Conservation (phyloP, 2,113 vertebrate species). For the Chaenocephalus aceratus region DNA sequence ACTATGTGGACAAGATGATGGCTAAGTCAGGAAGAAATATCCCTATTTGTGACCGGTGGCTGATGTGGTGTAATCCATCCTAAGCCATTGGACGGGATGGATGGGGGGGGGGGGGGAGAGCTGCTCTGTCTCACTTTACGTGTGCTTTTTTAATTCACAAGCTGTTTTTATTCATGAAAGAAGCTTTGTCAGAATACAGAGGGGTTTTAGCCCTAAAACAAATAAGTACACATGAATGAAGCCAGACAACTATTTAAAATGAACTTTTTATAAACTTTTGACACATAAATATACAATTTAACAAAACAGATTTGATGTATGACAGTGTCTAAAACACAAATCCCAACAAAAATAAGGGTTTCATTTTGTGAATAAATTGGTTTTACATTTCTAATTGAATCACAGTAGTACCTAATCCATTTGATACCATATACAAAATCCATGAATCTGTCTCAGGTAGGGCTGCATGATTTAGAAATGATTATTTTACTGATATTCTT, state of each 20-base stretch:
- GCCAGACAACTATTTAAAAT: not conserved
- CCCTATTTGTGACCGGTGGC: conserved; percentile 54
- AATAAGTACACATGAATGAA: too few relatives aligned
- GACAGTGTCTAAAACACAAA: not conserved
- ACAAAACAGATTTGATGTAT: not conserved
- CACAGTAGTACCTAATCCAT: not conserved
- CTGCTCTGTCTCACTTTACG: conserved; percentile 27
- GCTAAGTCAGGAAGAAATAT: conserved; percentile 68
- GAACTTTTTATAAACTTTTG: not conserved
- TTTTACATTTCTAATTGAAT: too few relatives aligned
- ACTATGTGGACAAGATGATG: conserved; percentile 59
- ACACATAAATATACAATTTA: not conserved
- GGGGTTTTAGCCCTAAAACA: too few relatives aligned
- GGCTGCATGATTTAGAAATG: too few relatives aligned
- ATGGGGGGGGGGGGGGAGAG: conserved; percentile 6
- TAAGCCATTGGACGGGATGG: conserved; percentile 62
- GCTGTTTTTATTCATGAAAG: not conserved
- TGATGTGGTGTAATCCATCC: conserved; percentile 77
- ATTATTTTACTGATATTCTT: too few relatives aligned
- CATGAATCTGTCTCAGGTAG: not conserved
- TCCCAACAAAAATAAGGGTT: not conserved
- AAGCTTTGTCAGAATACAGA: too few relatives aligned
- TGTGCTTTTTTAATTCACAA: not conserved
- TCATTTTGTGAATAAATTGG: not conserved
- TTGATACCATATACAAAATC: not conserved